A percentile compares a stretch with the other conserved stretches of the same genome.
These are phyloP conservation scores for Eremobia ochroleuca DNA, from an alignment of 2,888 invertebrate species.

Conservation along the genomic window DNA sequence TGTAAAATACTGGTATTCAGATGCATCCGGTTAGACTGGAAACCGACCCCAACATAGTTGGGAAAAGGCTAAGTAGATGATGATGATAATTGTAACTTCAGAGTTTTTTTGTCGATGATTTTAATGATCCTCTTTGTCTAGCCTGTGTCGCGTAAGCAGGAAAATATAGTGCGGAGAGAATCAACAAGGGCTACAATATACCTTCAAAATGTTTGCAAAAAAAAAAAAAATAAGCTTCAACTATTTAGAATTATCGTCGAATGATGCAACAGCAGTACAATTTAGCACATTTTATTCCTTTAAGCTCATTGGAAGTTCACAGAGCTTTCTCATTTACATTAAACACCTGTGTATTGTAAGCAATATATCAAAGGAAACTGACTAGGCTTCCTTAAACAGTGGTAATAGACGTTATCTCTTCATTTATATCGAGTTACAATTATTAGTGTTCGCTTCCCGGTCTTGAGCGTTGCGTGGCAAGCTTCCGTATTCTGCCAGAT, in stretches of 20 bases:
- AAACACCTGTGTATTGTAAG: constrained; percentile 68
- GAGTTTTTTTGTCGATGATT: constrained; percentile 14
- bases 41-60: no score
- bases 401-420: constrained; percentile 85
- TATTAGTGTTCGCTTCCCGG: constrained; percentile 82
- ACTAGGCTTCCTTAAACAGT: constrained; percentile 84
- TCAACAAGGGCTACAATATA: not conserved
- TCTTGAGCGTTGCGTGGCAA: constrained; percentile 76
- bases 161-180: not conserved
- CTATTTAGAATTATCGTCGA: constrained; percentile 20
- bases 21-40: no score
- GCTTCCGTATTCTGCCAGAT: constrained; percentile 78
- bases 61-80: no score
- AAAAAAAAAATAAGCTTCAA: no score
- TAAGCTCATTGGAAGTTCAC: constrained; percentile 43
- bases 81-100: no score
- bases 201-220: not conserved
- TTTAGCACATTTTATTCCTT: constrained; percentile 41
- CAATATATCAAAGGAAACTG: constrained; percentile 75
- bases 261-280: constrained; percentile 12
- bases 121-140: constrained; percentile 15
- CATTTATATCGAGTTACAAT: constrained; percentile 87
- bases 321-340: constrained; percentile 66
- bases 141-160: not conserved
- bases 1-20: no score